Percentiles rank a stretch among this genome's conserved stretches.
Evolutionary conservation across 2,797 vertebrate species (phyloP).

Genomic region (Phalanger gymnotis): DNA sequence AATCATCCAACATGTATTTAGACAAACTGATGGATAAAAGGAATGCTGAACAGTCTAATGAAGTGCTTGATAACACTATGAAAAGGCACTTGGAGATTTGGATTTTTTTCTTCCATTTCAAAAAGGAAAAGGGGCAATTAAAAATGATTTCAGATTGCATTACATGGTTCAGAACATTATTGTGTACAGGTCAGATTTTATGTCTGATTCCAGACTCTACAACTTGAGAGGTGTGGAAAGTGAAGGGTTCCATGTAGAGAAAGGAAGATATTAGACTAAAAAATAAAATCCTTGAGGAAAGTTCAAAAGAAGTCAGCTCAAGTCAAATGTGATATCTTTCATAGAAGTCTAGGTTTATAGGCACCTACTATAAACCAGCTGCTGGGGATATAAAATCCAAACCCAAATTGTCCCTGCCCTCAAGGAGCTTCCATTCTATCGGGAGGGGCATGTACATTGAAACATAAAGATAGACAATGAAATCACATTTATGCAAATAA

Average conservation of each 20-base stretch:
- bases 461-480: background rate
- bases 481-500: background rate
- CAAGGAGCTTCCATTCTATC: background rate
- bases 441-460: background rate
- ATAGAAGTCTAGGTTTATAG: background rate
- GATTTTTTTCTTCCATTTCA: constrained; percentile 17
- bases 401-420: background rate
- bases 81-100: constrained; percentile 87
- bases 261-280: background rate
- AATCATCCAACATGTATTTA: constrained; percentile 85
- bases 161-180: background rate
- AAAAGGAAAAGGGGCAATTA: background rate
- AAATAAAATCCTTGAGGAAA: background rate
- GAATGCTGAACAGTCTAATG: constrained; percentile 86
- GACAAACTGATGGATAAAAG: constrained; percentile 88
- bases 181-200: background rate
- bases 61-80: constrained; percentile 85
- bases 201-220: background rate
- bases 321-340: background rate
- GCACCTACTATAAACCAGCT: background rate
- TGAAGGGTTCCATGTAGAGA: background rate
- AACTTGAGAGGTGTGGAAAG: background rate
- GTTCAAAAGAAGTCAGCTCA: background rate
- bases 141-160: background rate
- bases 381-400: background rate